Conservation (phyloP, 1,140 invertebrate species). For the Aphelinus atriplicis region DNA sequence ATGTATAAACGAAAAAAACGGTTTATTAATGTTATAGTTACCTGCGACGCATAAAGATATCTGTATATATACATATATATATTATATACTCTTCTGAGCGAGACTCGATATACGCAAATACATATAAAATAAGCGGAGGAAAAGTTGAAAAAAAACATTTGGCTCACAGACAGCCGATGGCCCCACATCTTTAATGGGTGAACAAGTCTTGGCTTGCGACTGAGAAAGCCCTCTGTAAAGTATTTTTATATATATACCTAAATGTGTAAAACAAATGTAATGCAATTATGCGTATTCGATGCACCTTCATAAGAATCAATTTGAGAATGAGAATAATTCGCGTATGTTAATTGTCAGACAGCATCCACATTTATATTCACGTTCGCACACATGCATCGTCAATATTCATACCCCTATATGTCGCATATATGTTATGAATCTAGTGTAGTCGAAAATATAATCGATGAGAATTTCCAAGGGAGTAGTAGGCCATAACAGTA, state of each 20-base stretch:
- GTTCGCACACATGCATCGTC: conserved; percentile 3
- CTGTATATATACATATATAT: conserved; percentile 12
- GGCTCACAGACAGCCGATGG: not conserved
- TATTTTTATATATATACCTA: conserved; percentile 36
- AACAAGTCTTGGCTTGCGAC: conserved; percentile 2
- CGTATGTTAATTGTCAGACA: not conserved
- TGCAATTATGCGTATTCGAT: too few relatives aligned
- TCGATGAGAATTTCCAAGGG: too few relatives aligned
- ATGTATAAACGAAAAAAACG: too few relatives aligned
- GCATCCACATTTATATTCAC: not conserved
- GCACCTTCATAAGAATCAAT: too few relatives aligned
- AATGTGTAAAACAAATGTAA: conserved; percentile 12
- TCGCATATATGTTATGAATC: not conserved
- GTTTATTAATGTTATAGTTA: too few relatives aligned
- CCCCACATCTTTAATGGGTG: conserved; percentile 2
- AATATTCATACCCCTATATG: not conserved
- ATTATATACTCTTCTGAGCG: conserved; percentile 15
- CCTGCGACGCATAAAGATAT: not conserved
- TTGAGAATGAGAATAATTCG: too few relatives aligned
- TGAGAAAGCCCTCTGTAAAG: conserved; percentile 28
- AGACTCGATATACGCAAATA: conserved; percentile 15
- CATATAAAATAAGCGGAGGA: not conserved
- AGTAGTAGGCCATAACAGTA: too few relatives aligned
- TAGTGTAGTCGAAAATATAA: too few relatives aligned
- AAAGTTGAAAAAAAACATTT: conserved; percentile 3